Percentiles rank a stretch among this genome's conserved stretches.
phyloP scores from a whole-genome alignment of 2,888 invertebrate species.

The Camponotus fellah region DNA sequence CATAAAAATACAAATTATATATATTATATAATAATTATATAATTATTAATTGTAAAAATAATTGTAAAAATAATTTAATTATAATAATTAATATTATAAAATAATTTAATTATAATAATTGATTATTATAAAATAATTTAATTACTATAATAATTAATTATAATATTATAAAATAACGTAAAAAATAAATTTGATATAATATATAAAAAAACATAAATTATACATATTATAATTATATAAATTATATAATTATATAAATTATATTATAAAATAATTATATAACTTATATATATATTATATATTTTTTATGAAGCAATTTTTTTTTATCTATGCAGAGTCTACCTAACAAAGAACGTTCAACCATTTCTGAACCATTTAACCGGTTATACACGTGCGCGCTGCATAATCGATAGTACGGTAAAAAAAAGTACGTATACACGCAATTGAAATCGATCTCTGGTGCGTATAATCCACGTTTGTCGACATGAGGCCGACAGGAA shows the following conservation, averaged over 20 bases:
- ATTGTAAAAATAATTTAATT: no score
- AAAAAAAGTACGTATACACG: not conserved
- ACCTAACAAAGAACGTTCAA: constrained; percentile 7
- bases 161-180: no score
- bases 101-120: no score
- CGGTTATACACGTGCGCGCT: constrained; percentile 12
- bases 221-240: no score
- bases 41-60: no score
- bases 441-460: constrained; percentile 33
- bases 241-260: not conserved
- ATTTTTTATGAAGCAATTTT: not conserved
- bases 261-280: not conserved
- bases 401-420: not conserved
- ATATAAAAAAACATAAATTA: no score
- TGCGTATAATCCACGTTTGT: constrained; percentile 24
- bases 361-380: not conserved
- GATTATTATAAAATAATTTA: no score
- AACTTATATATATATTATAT: not conserved
- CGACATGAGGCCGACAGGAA: constrained; percentile 27
- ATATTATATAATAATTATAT: no score
- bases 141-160: no score
- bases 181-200: no score
- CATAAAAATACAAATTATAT: no score
- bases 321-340: not conserved
- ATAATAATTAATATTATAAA: no score